Evolutionary conservation across 1,140 invertebrate genomes (phyloP).

Genomic region (Sitobion miscanthi): DNA sequence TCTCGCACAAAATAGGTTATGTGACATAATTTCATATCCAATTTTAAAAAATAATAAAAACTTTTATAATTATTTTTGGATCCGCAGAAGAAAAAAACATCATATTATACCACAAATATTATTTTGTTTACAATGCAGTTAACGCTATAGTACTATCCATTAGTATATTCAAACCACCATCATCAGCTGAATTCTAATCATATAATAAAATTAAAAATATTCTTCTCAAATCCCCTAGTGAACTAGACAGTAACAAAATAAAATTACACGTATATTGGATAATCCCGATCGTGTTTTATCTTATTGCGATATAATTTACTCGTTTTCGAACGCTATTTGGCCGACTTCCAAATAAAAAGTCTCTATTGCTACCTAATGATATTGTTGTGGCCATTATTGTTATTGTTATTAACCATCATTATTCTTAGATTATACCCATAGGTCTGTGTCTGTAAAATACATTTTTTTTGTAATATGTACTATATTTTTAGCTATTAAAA

Average conservation of each 20-base stretch:
- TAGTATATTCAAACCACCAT: background rate
- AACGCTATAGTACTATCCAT: background rate
- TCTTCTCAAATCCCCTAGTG: background rate
- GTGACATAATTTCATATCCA: background rate
- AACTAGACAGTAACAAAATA: background rate
- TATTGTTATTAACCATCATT: background rate
- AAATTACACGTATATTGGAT: background rate
- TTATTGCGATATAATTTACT: background rate
- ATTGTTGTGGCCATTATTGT: background rate
- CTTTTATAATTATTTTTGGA: background rate
- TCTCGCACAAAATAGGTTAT: background rate
- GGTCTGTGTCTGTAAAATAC: background rate
- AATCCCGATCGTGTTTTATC: background rate
- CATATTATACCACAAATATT: background rate
- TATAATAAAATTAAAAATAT: slow-evolving; percentile 5
- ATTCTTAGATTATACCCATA: background rate
- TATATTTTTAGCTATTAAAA: too few relatives aligned
- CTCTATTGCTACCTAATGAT: background rate
- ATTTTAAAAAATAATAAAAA: background rate
- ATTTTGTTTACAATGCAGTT: background rate
- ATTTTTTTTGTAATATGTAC: too few relatives aligned
- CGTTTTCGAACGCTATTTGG: background rate
- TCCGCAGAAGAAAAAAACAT: background rate
- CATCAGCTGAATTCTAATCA: background rate
- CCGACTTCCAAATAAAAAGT: background rate